phyloP scores from a whole-genome alignment of 2,113 vertebrate genomes.

The Platanista minor region DNA sequence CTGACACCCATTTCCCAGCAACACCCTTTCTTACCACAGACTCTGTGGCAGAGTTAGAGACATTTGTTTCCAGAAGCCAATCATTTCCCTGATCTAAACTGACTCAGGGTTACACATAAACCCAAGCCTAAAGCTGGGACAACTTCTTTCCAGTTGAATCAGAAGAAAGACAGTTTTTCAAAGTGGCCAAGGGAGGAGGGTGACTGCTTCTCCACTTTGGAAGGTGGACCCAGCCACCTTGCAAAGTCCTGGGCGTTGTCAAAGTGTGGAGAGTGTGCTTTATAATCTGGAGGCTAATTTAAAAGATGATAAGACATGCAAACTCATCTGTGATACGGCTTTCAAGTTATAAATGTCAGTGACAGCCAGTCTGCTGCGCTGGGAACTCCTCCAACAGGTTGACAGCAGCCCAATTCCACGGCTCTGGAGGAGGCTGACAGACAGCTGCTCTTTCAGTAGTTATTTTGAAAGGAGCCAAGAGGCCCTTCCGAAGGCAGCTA shows the following conservation, averaged over 20 bases:
- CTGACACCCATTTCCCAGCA: background rate
- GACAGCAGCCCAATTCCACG: background rate
- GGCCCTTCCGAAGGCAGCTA: slow-evolving; percentile 10
- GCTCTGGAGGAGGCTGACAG: slow-evolving; percentile 62
- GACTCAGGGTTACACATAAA: background rate
- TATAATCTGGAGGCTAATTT: background rate
- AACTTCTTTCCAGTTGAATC: background rate
- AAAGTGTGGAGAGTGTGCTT: background rate
- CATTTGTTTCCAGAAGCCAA: background rate
- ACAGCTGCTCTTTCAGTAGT: slow-evolving; percentile 68
- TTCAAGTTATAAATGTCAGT: slow-evolving; percentile 60
- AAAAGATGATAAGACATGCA: background rate
- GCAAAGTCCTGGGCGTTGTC: background rate
- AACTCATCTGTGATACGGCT: slow-evolving; percentile 41
- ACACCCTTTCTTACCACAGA: background rate
- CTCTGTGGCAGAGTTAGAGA: background rate
- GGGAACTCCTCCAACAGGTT: slow-evolving; percentile 59
- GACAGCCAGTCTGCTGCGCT: slow-evolving; percentile 33
- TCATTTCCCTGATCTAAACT: background rate
- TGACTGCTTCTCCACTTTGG: background rate
- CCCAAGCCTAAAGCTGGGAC: background rate
- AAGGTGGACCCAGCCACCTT: background rate
- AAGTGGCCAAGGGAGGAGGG: fast-evolving
- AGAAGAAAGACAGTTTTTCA: background rate
- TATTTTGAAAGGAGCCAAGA: slow-evolving; percentile 34